These are phyloP conservation scores for Xestia ashworthii DNA, from an alignment of 2,888 invertebrate genomes.

Conservation along the genomic window DNA sequence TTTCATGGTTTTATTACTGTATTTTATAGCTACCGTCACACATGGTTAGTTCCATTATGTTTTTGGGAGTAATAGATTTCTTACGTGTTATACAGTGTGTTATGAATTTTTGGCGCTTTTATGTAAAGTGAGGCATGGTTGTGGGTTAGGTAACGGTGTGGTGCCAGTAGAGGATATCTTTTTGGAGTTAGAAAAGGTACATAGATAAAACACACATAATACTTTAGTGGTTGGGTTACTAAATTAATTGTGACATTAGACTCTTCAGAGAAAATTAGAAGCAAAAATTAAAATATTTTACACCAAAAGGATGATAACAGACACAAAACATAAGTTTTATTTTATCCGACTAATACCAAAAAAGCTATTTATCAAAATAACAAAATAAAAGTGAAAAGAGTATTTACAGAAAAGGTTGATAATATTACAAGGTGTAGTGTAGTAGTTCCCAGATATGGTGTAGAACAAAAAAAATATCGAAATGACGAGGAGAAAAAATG, in stretches of 20 bases:
- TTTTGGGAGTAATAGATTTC: conserved; percentile 45
- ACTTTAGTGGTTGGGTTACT: neutral
- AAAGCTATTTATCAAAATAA: neutral
- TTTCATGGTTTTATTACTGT: conserved; percentile 63
- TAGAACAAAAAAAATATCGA: too few relatives aligned
- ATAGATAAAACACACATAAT: neutral
- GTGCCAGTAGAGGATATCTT: neutral
- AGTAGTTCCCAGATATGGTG: too few relatives aligned
- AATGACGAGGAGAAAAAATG: too few relatives aligned
- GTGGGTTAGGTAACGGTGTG: neutral
- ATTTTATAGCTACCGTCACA: conserved; percentile 56
- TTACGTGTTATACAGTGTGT: conserved; percentile 23
- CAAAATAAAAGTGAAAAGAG: neutral
- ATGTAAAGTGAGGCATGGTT: conserved; percentile 19
- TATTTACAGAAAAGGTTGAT: neutral
- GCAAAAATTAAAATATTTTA: too few relatives aligned
- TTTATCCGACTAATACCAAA: neutral
- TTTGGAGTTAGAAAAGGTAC: neutral
- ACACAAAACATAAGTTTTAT: too few relatives aligned
- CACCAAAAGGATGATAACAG: too few relatives aligned
- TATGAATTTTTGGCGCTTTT: conserved; percentile 7
- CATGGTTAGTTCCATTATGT: conserved; percentile 44
- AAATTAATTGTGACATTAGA: neutral
- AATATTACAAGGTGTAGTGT: neutral
- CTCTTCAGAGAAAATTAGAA: neutral